Evolutionary conservation across 2,797 vertebrate species (phyloP).

Genomic region (Catamblyrhynchus diadema): DNA sequence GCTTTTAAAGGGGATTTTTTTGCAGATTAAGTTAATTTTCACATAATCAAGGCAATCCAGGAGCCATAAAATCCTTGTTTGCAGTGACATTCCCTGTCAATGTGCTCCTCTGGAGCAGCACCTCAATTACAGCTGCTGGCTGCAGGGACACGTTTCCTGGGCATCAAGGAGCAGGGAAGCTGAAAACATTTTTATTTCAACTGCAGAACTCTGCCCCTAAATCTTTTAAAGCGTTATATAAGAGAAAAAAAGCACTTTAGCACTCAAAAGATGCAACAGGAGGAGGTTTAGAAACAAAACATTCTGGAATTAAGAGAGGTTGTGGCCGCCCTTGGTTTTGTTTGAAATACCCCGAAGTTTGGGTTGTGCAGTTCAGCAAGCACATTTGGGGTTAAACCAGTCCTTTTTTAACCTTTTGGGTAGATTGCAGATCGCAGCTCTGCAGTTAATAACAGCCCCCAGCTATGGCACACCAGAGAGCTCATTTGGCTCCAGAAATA

Average conservation of each 20-base stretch:
- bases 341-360: background rate
- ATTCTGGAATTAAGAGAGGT: background rate
- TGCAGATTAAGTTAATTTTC: background rate
- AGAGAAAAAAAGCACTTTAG: background rate
- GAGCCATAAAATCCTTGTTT: background rate
- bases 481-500: background rate
- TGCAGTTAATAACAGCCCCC: background rate
- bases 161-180: background rate
- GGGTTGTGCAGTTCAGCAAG: background rate
- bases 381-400: background rate
- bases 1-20: background rate
- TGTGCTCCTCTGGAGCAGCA: background rate
- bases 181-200: background rate
- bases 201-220: background rate
- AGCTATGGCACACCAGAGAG: background rate
- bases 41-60: background rate
- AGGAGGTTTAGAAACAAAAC: background rate
- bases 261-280: background rate
- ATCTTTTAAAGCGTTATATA: background rate
- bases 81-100: background rate
- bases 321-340: background rate
- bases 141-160: background rate
- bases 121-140: too few species aligned
- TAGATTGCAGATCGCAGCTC: background rate
- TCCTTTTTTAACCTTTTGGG: background rate